These are phyloP conservation scores for Bombycilla garrulus DNA, from an alignment of 2,113 vertebrate species.

Conservation along the genomic window DNA sequence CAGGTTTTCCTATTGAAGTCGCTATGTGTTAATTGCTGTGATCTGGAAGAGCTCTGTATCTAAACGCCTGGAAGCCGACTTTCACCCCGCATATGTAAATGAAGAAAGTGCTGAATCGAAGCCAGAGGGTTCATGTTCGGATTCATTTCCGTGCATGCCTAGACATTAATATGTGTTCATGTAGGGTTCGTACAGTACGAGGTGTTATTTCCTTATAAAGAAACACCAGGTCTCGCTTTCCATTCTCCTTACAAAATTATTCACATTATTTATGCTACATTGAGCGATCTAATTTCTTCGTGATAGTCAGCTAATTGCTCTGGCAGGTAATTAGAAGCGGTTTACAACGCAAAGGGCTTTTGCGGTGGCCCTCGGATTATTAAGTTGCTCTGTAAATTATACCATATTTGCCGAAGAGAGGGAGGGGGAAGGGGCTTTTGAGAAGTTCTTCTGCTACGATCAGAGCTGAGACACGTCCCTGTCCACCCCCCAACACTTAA, in stretches of 20 bases:
- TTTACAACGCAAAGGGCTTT: conserved; percentile 80
- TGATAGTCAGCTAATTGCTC: conserved; percentile 94
- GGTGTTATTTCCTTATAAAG: conserved; percentile 86
- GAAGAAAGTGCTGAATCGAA: conserved; percentile 74
- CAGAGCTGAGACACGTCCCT: conserved; percentile 54
- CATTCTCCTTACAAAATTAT: conserved; percentile 86
- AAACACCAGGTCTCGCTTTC: conserved; percentile 85
- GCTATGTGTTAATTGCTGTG: conserved; percentile 84
- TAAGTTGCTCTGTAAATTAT: conserved; percentile 86
- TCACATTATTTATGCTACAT: conserved; percentile 90
- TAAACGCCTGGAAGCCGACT: conserved; percentile 79
- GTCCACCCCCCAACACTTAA: conserved; percentile 33
- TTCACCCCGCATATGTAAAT: conserved; percentile 78
- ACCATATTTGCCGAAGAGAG: conserved; percentile 78
- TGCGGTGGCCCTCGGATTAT: conserved; percentile 83
- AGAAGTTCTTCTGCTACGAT: conserved; percentile 77
- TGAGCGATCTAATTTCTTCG: conserved; percentile 92
- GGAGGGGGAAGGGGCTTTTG: conserved; percentile 60
- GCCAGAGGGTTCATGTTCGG: conserved; percentile 76
- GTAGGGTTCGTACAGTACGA: conserved; percentile 76
- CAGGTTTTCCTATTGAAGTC: conserved; percentile 84
- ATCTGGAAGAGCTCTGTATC: conserved; percentile 81
- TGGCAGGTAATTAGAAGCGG: conserved; percentile 90
- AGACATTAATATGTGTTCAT: conserved; percentile 79
- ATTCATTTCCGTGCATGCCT: conserved; percentile 79